Base-by-base conservation (phyloP, 2,113 vertebrate genomes). In the Leptobrachium leishanense region DNA sequence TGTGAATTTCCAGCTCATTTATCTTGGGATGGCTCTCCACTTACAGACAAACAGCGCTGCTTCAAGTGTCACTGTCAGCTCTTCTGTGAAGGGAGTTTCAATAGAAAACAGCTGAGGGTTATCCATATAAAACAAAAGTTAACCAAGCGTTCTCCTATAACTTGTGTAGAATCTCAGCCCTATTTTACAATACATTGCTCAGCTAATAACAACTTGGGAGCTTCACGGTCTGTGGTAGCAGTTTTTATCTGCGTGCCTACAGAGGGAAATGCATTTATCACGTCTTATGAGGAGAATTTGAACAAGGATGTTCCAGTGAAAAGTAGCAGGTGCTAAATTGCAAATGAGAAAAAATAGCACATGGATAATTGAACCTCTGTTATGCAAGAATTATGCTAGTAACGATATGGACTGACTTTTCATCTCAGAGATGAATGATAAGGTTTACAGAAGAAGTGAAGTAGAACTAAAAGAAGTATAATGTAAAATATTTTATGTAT, bases 171-270 rank as follows among this genome's bases (percentile, higher is more conserved):
- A 68, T 6, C 53, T 10, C 40, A 62, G 66, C 71, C 50, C 53
- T 41, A 74, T 81, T 74, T 81, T 54, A 68, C 71, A 74, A 68
- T 68, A 74, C 63, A 74, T 68, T 65, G 43, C 50, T 40, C 78
- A 74, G 78, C 71, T 81, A 74, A 74, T 68, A 68, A 40, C 53
- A 50, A 50, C 65, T 12, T 53, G 15, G 50, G 72, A 73, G 62
- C 8, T 73, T 44, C 46, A 73, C 42, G 41, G n/a, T 39, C 65
- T 67, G 65, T 31, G 59, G 46, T 55, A 31, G 69, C 50, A 67
- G 70, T 31, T 80, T 64, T 64, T 67, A 67, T 73, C n/a, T 80
- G 4, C 50, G 54, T 43, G 73, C 0, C 39, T 46, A 57, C 20
- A 43, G n/a, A 46, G 63, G 31, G 39, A 41, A 46, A 53, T 59